Base-by-base conservation (phyloP, 2,113 vertebrate species). In the Phylloscopus trochilus region DNA sequence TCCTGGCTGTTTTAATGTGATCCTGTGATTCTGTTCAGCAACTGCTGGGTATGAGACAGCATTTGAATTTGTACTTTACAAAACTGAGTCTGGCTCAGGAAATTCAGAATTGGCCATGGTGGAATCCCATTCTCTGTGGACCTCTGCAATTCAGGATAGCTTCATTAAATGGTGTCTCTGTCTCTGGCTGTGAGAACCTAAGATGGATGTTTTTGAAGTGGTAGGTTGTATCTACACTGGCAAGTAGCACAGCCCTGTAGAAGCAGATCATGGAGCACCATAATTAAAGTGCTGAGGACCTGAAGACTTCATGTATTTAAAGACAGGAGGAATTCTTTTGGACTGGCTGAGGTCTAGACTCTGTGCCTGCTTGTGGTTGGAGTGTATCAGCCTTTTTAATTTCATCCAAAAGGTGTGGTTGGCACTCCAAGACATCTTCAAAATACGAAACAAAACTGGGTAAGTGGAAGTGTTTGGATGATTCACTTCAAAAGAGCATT, bases 321-420 rank as follows among this genome's bases (percentile, higher is more conserved):
- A 94, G 86, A 62, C 52, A 75, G 60, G 83, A 95, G 52, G 44
- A 83, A 83, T 83, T 93, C 68, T 76, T 95, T 90, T 95, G 83
- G 86, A 74, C 83, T 90, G 67, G 47, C 72, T 77, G 76, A 94
- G 79, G 90, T 95, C 95, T 96, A 96, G 95, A 97, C 95, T 93
- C 73, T 7, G 1, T 94, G 69, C 96, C 77, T 96, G 49, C 80
- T 72, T 93, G 95, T 84, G 92, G 95, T 95, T 95, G 89, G 69
- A 91, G 58, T 73, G 89, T 69, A 84, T 85, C 87, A 93, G 63
- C 83, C 92, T 86, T 92, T 94, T 93, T 75, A 91, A 93, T 96
- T 93, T 78, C 64, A 44, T 87, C 80, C 89, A 83, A 41, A 89
- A 95, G 92, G 95, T 90, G 94, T 94, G 96, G 95, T 55, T 93